Percentiles rank a stretch among this genome's conserved stretches.
These are phyloP conservation scores for Pristionchus japonicus DNA, from an alignment of 2,888 invertebrate genomes.

Conservation along the genomic window DNA sequence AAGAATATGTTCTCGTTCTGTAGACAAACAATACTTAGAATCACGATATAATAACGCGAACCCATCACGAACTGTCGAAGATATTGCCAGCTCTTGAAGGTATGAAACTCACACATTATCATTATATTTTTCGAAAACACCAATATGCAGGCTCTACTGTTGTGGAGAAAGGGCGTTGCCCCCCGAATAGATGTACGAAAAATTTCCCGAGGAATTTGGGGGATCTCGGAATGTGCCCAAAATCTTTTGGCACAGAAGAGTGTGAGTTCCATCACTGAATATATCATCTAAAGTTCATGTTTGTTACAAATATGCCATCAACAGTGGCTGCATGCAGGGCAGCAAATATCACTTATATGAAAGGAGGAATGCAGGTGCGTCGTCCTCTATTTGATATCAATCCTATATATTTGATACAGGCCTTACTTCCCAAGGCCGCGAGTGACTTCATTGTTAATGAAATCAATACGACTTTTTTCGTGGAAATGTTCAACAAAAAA, in stretches of 20 bases:
- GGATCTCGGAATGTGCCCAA: conserved; percentile 5
- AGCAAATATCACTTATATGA: neutral
- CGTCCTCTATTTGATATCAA: neutral
- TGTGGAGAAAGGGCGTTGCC: neutral
- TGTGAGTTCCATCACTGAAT: neutral
- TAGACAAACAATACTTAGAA: neutral
- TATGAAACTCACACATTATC: neutral
- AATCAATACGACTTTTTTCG: neutral
- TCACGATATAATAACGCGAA: conserved; percentile 28
- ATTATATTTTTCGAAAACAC: neutral
- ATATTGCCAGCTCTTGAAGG: neutral
- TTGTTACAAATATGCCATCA: neutral
- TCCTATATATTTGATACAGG: neutral
- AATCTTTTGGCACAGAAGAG: neutral
- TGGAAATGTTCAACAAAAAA: neutral
- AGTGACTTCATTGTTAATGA: neutral
- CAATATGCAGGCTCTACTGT: neutral
- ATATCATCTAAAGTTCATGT: neutral
- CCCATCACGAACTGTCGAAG: neutral
- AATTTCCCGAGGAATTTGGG: neutral
- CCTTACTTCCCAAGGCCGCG: neutral
- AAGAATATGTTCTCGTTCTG: neutral
- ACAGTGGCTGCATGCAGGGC: neutral
- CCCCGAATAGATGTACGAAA: neutral
- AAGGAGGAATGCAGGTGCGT: neutral